Evolutionary conservation across 1,140 invertebrate species (phyloP), one percentile per base, ranked within the genome.

Genomic region (Hetaerina americana): DNA sequence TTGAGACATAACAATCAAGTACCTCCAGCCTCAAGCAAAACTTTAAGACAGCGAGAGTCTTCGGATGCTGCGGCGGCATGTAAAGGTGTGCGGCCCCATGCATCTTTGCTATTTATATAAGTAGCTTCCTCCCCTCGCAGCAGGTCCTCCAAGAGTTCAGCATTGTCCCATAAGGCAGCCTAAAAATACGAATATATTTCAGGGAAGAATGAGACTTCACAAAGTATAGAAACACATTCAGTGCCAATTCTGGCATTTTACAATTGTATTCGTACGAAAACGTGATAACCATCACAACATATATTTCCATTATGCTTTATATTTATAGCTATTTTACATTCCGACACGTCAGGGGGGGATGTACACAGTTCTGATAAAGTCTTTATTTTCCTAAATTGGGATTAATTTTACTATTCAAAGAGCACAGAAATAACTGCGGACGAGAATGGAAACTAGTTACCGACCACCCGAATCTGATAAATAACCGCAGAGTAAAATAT

Each of bases 151-250:
- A 96, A 81, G 0, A 96, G 83, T 77, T 96, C 94, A 12, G 89
- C 87, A 79, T 96, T 96, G 80, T 96, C 92, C 92, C 93, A 97
- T 25, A 96, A 79, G 3, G 93, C 92, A 22, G 93, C 93, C 87
- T 93, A 76, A 27, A 75, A 76, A 78, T 77, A 74, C 40, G 29
- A 31, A 31, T 25, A 26, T 24, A 66, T 26, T 29, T 66, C 66
- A 15, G 5, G 66, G 66, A 70, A 72, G 5, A 31, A 49, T 5
- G 27, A n/a, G 3, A 26, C 26, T 5, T 49, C 26, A 66, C 31
- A 12, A 57, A 57, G 12, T 57, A 12, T 57, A 12, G n/a, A 22
- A 57, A 57, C 22, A 22, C n/a, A n/a, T 22, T 12, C 49, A 57
- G 12, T 57, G n/a, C n/a, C n/a, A n/a, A n/a, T n/a, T n/a, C n/a